A percentile compares a stretch with the other conserved stretches of the same genome.
Evolutionary conservation across 1,140 invertebrate species (phyloP).

Genomic region (Plutomurus gul): DNA sequence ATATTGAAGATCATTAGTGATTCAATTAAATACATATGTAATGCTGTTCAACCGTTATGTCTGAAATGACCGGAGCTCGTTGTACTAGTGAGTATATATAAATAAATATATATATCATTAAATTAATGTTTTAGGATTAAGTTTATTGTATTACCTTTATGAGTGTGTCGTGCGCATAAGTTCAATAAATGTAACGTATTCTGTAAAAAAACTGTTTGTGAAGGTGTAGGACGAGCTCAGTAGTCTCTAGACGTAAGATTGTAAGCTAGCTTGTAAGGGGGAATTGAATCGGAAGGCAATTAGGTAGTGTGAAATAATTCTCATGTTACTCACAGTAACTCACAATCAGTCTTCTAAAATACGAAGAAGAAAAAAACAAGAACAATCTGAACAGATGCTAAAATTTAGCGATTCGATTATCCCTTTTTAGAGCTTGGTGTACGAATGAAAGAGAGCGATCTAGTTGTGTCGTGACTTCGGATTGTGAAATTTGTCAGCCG

Average conservation of each 20-base stretch:
- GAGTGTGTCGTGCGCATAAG: too few species aligned
- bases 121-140: background rate
- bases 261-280: too few species aligned
- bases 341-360: too few species aligned
- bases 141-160: too few species aligned
- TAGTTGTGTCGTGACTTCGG: background rate
- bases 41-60: constrained; percentile 4
- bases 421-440: constrained; percentile 43
- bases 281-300: too few species aligned
- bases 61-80: background rate
- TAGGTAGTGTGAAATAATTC: too few species aligned
- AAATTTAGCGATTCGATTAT: background rate
- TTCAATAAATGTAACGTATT: too few species aligned
- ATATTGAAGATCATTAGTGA: constrained; percentile 1
- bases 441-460: constrained; percentile 14
- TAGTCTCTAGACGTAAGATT: too few species aligned
- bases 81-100: background rate
- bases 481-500: background rate
- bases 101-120: background rate
- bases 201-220: too few species aligned
- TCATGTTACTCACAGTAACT: too few species aligned
- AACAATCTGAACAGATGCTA: background rate
- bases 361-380: constrained; percentile 2
- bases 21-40: too few species aligned
- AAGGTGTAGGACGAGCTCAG: too few species aligned